A percentile compares a stretch with the other conserved stretches of the same genome.
Conservation (phyloP, 2,113 vertebrate genomes). For the Leptodactylus fuscus region DNA sequence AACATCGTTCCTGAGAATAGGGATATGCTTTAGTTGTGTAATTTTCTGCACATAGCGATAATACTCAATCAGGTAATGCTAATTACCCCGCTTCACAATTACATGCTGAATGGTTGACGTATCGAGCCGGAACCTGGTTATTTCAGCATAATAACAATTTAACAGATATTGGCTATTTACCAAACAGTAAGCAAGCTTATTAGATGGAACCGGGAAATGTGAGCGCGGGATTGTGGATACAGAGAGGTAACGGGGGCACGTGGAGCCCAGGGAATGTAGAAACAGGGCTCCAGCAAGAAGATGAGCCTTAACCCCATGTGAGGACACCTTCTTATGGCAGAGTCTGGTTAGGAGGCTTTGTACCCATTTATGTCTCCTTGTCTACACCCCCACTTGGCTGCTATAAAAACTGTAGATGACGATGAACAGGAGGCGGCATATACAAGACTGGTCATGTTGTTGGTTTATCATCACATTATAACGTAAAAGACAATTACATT, state of each 20-base stretch:
- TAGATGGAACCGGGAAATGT: not conserved
- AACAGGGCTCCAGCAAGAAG: too few species aligned
- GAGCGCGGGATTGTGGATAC: not conserved
- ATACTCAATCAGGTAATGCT: conserved; percentile 7
- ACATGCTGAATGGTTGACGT: not conserved
- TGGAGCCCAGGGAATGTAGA: not conserved
- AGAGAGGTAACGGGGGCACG: not conserved
- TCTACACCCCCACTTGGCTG: too few species aligned
- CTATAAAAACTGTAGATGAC: too few species aligned
- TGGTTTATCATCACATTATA: too few species aligned
- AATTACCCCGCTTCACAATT: conserved; percentile 9
- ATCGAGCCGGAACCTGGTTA: not conserved
- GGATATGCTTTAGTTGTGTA: conserved; percentile 1
- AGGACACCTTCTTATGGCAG: too few species aligned
- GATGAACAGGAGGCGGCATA: too few species aligned
- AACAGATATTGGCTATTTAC: conserved; percentile 7
- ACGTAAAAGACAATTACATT: too few species aligned
- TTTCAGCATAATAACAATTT: conserved; percentile 13
- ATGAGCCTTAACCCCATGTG: too few species aligned
- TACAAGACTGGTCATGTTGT: too few species aligned
- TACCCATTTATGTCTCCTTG: too few species aligned
- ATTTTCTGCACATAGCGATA: not conserved
- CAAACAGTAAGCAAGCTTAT: not conserved
- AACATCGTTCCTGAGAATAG: not conserved
- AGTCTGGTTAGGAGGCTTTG: too few species aligned